Evolutionary conservation across 2,113 vertebrate genomes (phyloP).

Genomic region (Silurus asotus): DNA sequence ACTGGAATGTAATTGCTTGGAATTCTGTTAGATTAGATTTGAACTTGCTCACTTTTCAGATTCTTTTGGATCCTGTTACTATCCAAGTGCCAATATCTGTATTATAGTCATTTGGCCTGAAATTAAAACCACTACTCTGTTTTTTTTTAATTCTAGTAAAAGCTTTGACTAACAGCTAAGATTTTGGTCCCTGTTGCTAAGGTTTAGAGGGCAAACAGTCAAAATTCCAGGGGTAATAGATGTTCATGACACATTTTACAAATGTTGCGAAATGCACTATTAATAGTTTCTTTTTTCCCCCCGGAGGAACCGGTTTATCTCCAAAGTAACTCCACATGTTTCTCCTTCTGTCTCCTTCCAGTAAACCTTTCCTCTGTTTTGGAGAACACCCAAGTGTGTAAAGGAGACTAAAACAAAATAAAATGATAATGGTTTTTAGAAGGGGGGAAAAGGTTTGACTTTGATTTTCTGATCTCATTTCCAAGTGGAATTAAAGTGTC

Average conservation of each 20-base stretch:
- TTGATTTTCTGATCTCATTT: constrained; percentile 54
- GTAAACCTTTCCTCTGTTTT: constrained; percentile 47
- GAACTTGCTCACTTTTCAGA: constrained; percentile 47
- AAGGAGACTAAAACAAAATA: constrained; percentile 53
- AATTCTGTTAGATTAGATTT: constrained; percentile 56
- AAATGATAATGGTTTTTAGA: constrained; percentile 56
- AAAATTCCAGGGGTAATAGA: constrained; percentile 36
- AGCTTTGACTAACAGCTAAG: constrained; percentile 22
- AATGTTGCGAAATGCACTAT: constrained; percentile 48
- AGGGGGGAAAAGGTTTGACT: constrained; percentile 41
- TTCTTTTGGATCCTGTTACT: constrained; percentile 54
- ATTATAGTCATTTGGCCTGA: constrained; percentile 43
- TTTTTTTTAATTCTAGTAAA: constrained; percentile 38
- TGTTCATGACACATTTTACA: constrained; percentile 49
- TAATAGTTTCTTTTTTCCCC: constrained; percentile 41
- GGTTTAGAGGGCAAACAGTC: constrained; percentile 34
- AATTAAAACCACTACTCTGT: constrained; percentile 45
- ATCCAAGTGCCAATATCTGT: constrained; percentile 45
- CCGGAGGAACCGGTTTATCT: constrained; percentile 46
- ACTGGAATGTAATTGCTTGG: constrained; percentile 55
- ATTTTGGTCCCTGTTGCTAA: constrained; percentile 25
- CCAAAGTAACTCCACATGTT: constrained; percentile 57
- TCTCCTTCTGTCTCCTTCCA: constrained; percentile 45
- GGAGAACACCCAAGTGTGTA: constrained; percentile 50
- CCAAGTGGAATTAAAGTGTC: constrained; percentile 53